Conservation (phyloP, 1,140 invertebrate genomes). For the Aporrectodea caliginosa region DNA sequence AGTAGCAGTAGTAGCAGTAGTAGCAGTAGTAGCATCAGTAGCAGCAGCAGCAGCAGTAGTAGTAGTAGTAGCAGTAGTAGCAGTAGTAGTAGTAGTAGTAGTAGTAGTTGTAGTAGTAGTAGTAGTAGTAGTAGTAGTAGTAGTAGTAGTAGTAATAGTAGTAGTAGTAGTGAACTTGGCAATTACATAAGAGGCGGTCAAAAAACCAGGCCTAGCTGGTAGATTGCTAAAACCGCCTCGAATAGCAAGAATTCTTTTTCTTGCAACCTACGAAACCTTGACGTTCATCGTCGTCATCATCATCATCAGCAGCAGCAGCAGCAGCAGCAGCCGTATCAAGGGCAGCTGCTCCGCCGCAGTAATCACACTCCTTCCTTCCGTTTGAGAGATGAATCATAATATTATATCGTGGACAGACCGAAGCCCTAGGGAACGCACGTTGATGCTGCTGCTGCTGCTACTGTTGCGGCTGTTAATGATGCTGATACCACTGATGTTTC, state of each 20-base stretch:
- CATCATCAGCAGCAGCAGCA: not conserved
- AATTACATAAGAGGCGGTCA: not conserved
- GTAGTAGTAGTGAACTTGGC: not conserved
- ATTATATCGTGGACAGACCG: too few species aligned
- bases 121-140: conserved; percentile 2
- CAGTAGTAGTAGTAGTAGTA: conserved; percentile 1
- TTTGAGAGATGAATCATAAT: too few species aligned
- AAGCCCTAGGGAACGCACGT: too few species aligned
- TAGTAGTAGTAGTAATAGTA: conserved; percentile 1
- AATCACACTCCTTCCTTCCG: too few species aligned
- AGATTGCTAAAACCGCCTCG: too few species aligned
- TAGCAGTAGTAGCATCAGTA: not conserved
- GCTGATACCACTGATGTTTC: too few species aligned
- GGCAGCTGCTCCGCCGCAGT: not conserved
- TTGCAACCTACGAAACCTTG: not conserved
- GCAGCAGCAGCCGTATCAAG: not conserved
- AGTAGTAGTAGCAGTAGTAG: not conserved
- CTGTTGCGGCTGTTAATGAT: too few species aligned
- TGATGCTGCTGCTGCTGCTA: too few species aligned
- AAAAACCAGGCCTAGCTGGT: too few species aligned
- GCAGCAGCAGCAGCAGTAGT: not conserved
- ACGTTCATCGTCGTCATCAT: not conserved
- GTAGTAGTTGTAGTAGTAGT: not conserved
- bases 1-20: not conserved
- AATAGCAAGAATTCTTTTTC: too few species aligned